These are phyloP conservation scores for Brotula barbata DNA, from an alignment of 2,797 vertebrate genomes.

Conservation along the genomic window DNA sequence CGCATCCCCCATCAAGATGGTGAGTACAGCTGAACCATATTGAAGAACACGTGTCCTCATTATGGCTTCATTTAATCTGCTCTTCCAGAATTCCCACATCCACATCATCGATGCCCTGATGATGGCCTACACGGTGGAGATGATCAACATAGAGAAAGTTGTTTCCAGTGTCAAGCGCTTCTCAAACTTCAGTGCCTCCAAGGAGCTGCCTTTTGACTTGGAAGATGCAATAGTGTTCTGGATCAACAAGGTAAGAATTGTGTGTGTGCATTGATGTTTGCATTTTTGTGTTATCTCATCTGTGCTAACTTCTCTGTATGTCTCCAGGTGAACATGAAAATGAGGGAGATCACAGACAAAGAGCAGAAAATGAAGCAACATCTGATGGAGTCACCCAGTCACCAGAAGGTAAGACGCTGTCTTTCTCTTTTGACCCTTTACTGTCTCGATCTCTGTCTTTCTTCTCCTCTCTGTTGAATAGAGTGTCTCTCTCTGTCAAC, in stretches of 20 bases:
- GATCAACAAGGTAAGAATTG: conserved; percentile 90
- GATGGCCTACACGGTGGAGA: conserved; percentile 91
- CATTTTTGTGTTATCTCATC: not conserved
- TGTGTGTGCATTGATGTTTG: not conserved
- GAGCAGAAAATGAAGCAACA: conserved; percentile 92
- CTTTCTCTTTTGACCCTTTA: conserved; percentile 9
- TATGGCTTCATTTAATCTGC: not conserved
- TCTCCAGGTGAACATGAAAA: conserved; percentile 89
- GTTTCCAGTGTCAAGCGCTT: conserved; percentile 91
- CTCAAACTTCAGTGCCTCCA: conserved; percentile 91
- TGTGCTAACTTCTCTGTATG: not conserved
- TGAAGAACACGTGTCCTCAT: no score
- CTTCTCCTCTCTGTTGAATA: conserved; percentile 15
- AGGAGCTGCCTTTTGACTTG: conserved; percentile 90
- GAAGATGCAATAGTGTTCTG: conserved; percentile 96
- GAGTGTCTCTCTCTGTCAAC: conserved; percentile 8
- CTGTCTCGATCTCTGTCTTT: not conserved
- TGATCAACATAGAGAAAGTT: conserved; percentile 95
- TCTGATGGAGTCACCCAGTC: conserved; percentile 87
- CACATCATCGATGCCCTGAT: conserved; percentile 95
- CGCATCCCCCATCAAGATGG: conserved; percentile 93
- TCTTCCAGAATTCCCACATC: conserved; percentile 87
- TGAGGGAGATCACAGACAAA: conserved; percentile 90
- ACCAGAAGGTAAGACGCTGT: conserved; percentile 87
- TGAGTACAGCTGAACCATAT: conserved; percentile 63